Evolutionary conservation across 2,113 vertebrate species (phyloP), one percentile per base, ranked within the genome.

Genomic region (Dolichallabes microphthalmus): DNA sequence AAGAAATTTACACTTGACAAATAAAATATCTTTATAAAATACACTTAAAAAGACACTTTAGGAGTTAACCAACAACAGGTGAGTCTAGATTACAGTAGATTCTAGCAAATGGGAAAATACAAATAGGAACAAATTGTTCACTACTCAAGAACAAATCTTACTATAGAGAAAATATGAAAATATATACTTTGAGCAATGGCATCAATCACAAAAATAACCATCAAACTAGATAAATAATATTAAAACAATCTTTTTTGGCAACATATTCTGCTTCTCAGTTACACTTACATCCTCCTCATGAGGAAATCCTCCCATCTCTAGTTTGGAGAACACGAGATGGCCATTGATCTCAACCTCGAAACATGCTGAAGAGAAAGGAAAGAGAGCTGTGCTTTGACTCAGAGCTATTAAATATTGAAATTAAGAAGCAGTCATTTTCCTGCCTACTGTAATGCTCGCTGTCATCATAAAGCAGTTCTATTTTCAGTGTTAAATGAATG

Each of bases 281-380:
- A 95, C 95, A 96, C 96, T 95, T 87, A 96, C 95, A 0, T 96
- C 96, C 87, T 95, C 95, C 85, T 95, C 94, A 0, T 94, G 94
- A 69, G 96, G 95, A 60, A 96, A 96, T 20, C 95, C 96, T 1
- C 95, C 93, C 0, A 93, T 94, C 84, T 96, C 95, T 89, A 96
- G 92, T 87, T 96, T 97, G 88, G 96, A 97, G 90, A 97, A 97
- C 79, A 96, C 89, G 57, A 96, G 90, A 87, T 96, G 93, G 82
- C 94, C 96, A 12, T 97, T 95, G 91, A 96, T 94, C 87, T 95
- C 93, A 3, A 97, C 94, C 92, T 97, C 96, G 10, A 96, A 96
- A 80, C 95, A 93, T 75, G 95, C 96, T 96, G 73, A 22, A 76
- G 69, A 64, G n/a, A 39, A 19, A 73, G 57, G 7, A 52, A 55